A percentile compares a stretch with the other conserved stretches of the same genome.
Conservation (phyloP, 2,888 invertebrate genomes). For the Galeopsomyia nigrocyanea region DNA sequence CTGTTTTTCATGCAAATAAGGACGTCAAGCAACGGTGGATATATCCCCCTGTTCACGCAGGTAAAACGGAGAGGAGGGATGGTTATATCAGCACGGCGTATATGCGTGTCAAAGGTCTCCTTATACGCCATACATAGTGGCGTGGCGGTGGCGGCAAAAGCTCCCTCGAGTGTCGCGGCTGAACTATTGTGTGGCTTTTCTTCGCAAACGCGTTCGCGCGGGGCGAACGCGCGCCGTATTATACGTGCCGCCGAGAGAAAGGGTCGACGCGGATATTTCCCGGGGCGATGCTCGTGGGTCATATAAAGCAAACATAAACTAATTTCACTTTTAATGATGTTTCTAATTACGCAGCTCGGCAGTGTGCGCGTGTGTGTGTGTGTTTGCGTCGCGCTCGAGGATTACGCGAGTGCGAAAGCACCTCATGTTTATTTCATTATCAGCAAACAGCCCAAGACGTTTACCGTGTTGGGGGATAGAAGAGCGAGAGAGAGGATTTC, state of each 20-base stretch:
- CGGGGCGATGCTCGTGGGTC: not conserved
- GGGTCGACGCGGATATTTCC: not conserved
- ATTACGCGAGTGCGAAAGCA: not conserved
- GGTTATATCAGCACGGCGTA: too few relatives aligned
- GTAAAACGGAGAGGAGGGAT: too few relatives aligned
- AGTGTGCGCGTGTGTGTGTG: not conserved
- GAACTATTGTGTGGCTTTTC: conserved; percentile 28
- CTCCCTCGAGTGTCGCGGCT: conserved; percentile 6
- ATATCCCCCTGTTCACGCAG: too few relatives aligned
- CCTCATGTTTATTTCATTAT: conserved; percentile 35
- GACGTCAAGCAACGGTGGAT: too few relatives aligned
- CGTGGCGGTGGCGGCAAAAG: conserved; percentile 7
- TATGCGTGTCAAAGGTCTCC: too few relatives aligned
- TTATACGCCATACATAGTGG: too few relatives aligned
- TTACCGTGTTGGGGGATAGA: too few relatives aligned
- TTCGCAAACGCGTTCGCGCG: too few relatives aligned
- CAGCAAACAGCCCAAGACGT: conserved; percentile 1
- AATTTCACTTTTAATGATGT: conserved; percentile 43
- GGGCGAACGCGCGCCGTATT: too few relatives aligned
- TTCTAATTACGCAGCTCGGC: conserved; percentile 37
- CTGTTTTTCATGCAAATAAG: conserved; percentile 30
- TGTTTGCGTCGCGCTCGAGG: not conserved
- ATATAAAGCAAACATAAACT: conserved; percentile 27
- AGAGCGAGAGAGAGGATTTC: too few relatives aligned
- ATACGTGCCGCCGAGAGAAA: not conserved